Base-by-base conservation (phyloP, 2,797 vertebrate species). In the Anisognathus igniventris region DNA sequence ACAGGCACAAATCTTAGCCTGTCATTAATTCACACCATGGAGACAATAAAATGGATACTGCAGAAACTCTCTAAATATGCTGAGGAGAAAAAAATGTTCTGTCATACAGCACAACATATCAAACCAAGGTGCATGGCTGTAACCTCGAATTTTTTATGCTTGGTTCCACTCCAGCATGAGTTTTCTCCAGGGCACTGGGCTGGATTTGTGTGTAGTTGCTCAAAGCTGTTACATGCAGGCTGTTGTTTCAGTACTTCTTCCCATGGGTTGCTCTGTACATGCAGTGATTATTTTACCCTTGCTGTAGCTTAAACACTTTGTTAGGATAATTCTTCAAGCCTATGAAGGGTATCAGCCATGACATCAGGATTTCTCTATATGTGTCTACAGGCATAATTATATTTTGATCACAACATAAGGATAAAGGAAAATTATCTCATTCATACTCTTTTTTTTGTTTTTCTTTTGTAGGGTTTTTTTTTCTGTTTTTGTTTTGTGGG, bases 91-190 rank as follows among this genome's bases (percentile, higher is more conserved):
- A 79, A 48, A 68, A 16, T 4, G 0, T 35, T 74, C 12, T 50
- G 7, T 68, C 35, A 5, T 60, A 62, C 0, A 17, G 21, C 1
- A 0, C n/a, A 92, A 31, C 13, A 56, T 1, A 11, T 57, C 40
- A 64, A 85, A 79, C 12, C 16, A 79, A 84, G 31, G 58, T 61
- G 23, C 33, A 18, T 18, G 22, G 10, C 18, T 73, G 20, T 42
- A 78, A 73, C 35, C 9, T 58, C 2, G 0, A 3, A 1, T 27
- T 60, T 60, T 90, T 80, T 24, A 35, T 3, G 2, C 16, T 84
- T 78, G 28, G 5, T 86, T 90, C 70, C 48, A 62, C 19, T 62
- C 33, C 67, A 87, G 33, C 0, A 0, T 58, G 54, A 54, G 23
- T 78, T 90, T 93, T 86, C 92, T 92, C 77, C 67, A 62, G 44